Conservation (phyloP, 2,888 invertebrate species). For the Zelleria hepariella region DNA sequence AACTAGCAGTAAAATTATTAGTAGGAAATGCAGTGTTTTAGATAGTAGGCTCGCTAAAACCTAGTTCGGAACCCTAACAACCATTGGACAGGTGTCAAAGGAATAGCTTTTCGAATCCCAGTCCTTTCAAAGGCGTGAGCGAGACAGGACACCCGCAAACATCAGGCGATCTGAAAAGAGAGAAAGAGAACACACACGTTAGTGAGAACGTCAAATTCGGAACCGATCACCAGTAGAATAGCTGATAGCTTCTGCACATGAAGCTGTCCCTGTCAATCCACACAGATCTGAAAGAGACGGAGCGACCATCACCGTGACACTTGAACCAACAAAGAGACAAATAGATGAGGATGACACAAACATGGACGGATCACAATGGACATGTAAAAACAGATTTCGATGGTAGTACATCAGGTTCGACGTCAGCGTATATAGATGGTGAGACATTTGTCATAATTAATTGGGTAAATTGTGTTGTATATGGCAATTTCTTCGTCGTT, state of each 20-base stretch:
- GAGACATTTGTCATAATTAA: too few species aligned
- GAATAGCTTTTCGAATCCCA: not conserved
- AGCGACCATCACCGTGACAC: conserved; percentile 35
- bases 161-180: conserved; percentile 57
- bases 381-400: not conserved
- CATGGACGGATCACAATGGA: not conserved
- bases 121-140: not conserved
- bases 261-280: conserved; percentile 36
- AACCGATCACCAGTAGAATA: conserved; percentile 44
- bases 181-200: conserved; percentile 57
- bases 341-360: conserved; percentile 21
- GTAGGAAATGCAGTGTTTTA: too few species aligned
- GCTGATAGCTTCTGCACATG: conserved; percentile 31
- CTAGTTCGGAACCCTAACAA: not conserved
- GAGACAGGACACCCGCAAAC: conserved; percentile 16
- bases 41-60: not conserved
- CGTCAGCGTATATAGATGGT: too few species aligned
- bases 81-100: not conserved
- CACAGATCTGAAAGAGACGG: conserved; percentile 16
- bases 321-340: conserved; percentile 37
- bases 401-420: not conserved
- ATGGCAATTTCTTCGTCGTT: too few species aligned
- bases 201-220: conserved; percentile 33
- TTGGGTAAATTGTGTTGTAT: too few species aligned
- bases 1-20: too few species aligned